Evolutionary conservation across 2,113 vertebrate genomes (phyloP), one percentile per base, ranked within the genome.

Genomic region (Myrmecophaga tridactyla): DNA sequence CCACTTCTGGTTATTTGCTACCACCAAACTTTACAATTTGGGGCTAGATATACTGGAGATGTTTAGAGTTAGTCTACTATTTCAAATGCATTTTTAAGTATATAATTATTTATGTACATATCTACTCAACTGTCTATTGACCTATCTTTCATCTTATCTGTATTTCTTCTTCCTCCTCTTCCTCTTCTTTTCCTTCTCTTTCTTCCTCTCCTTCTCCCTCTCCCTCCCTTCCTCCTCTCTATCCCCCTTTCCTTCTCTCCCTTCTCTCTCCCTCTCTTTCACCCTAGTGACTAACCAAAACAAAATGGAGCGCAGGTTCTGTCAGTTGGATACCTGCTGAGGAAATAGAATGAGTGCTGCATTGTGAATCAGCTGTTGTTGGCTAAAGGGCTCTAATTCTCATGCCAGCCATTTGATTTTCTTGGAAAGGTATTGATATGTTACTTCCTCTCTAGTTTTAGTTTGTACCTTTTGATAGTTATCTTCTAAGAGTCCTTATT

Each of bases 21-120:
- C 31, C 39, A 34, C 0, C 36, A 34, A 70, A 76, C 10, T 51
- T 75, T n/a, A 46, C 7, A 65, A 29, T 62, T 20, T 81, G 67
- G 34, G 56, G n/a, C 34, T 43, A 53, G 6, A 83, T 78, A 46
- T 46, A 65, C 5, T 62, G 13, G 5, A 15, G 25, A 14, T 51
- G 8, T 53, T 88, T 76, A 73, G 29, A 92, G 67, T 29, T 76
- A 91, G 36, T 75, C 31, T 75, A 81, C 92, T 46, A 21, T 43
- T 65, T 15, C 53, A 72, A 89, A 76, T 72, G 11, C 46, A 10
- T 77, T 51, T 70, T 43, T 43, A 72, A 86, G 29, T 72, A 51
- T 2, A 13, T 60, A 34, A 39, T 86, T 86, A 27, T 94, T 53
- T 41, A 78, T 34, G 0, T 39, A 58, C 39, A 18, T 31, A 36